Conservation (phyloP, 2,113 vertebrate species). For the Pseudopipra pipra region DNA sequence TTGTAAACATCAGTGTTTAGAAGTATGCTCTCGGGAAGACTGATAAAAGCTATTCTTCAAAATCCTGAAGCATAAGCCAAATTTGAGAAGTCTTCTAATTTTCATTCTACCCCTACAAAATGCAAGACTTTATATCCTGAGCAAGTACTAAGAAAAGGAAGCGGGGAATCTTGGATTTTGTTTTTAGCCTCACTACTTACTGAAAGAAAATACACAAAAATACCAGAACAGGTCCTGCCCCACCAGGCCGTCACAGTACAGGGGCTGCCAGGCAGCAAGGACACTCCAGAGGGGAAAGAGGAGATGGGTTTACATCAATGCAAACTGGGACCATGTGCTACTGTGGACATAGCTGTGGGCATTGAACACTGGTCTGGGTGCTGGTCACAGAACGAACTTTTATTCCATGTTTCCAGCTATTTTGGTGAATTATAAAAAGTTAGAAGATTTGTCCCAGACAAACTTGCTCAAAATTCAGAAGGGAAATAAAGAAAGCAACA, state of each 20-base stretch:
- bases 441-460: background rate
- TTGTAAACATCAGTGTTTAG: constrained; percentile 23
- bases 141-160: background rate
- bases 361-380: background rate
- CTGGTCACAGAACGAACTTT: background rate
- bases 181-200: background rate
- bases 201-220: background rate
- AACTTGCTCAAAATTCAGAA: background rate
- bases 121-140: background rate
- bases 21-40: background rate
- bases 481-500: background rate
- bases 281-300: background rate
- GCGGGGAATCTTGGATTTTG: background rate
- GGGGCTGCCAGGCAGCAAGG: background rate
- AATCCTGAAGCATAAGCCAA: background rate
- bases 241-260: background rate
- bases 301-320: background rate
- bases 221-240: background rate
- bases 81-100: background rate
- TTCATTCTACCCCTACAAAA: background rate
- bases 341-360: background rate
- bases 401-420: background rate
- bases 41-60: constrained; percentile 10
- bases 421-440: background rate
- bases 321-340: background rate